Conservation (phyloP, 1,140 invertebrate genomes). For the Saccostrea glomerata region DNA sequence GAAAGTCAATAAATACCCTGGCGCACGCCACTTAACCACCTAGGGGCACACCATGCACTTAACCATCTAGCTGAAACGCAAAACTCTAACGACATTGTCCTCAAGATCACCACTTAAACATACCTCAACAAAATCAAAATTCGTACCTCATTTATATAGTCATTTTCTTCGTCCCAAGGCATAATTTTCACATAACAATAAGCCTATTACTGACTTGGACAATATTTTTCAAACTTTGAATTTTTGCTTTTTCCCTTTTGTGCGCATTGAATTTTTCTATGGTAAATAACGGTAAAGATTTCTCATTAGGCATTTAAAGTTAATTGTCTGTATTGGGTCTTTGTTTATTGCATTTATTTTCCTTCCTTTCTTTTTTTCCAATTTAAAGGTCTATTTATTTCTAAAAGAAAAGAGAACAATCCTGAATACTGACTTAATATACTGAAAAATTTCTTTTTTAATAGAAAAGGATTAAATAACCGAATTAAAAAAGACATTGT, state of each 20-base stretch:
- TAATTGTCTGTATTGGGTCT: constrained; percentile 12
- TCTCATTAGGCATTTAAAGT: background rate
- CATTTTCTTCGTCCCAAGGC: background rate
- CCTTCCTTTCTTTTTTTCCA: background rate
- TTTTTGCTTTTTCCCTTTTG: background rate
- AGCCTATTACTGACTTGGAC: background rate
- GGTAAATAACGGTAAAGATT: background rate
- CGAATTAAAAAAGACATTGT: too few species aligned
- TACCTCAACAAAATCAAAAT: background rate
- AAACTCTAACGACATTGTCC: background rate
- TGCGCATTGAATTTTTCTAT: background rate
- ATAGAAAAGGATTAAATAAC: background rate
- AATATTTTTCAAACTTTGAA: background rate
- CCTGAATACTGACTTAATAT: too few species aligned
- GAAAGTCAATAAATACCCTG: background rate
- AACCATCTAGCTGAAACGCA: background rate
- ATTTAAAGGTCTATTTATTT: background rate
- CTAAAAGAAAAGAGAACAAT: background rate
- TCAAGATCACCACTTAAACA: background rate
- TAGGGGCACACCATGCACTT: too few species aligned
- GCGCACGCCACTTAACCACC: background rate
- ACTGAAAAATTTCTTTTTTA: background rate
- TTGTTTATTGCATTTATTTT: constrained; percentile 10
- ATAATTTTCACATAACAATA: background rate
- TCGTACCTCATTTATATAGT: background rate